These are phyloP conservation scores for Rhodinocichla rosea DNA, from an alignment of 2,113 vertebrate genomes.

Conservation along the genomic window DNA sequence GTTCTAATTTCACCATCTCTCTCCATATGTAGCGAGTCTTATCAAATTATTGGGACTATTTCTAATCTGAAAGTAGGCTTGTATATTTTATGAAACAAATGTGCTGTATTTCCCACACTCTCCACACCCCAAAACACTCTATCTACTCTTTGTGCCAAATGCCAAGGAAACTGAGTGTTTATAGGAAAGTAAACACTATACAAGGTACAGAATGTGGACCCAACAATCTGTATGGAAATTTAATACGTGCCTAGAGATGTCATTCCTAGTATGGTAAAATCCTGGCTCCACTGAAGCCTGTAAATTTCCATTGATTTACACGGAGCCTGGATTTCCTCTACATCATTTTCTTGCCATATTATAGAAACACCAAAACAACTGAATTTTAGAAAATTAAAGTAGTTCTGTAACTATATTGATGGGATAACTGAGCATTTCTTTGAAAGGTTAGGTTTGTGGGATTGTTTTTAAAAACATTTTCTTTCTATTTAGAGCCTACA, in stretches of 20 bases:
- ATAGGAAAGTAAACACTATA: neutral
- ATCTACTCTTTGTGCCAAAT: neutral
- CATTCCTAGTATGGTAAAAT: neutral
- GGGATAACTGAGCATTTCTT: neutral
- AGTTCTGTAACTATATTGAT: neutral
- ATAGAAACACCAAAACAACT: neutral
- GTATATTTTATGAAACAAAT: neutral
- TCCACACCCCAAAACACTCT: neutral
- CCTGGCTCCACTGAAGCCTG: neutral
- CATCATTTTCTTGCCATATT: neutral
- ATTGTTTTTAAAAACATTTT: neutral
- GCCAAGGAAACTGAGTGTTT: neutral
- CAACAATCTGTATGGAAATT: slow-evolving; percentile 24
- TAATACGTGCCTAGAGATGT: neutral
- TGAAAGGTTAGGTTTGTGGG: neutral
- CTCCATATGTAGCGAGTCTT: neutral
- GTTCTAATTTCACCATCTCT: neutral
- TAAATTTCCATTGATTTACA: slow-evolving; percentile 25
- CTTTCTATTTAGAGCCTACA: neutral
- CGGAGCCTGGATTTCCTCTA: neutral
- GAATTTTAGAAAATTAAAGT: neutral
- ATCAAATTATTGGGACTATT: neutral
- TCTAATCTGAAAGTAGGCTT: neutral
- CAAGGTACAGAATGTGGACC: neutral
- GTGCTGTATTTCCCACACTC: neutral